phyloP scores from a whole-genome alignment of 2,113 vertebrate species.

The Phalacrocorax carbo region DNA sequence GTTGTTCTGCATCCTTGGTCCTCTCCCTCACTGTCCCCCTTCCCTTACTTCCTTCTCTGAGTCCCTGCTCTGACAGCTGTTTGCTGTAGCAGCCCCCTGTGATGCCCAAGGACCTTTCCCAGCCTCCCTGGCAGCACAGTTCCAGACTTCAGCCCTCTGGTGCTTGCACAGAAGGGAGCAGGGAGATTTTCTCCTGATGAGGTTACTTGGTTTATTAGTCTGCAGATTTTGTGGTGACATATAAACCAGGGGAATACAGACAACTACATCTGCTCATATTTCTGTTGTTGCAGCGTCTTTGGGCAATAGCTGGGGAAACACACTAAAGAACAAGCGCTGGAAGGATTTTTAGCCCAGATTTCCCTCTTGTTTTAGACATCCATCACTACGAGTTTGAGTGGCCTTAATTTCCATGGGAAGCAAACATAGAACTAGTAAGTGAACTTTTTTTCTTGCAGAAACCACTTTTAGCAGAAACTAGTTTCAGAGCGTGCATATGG shows the following conservation, averaged over 20 bases:
- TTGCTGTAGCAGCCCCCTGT: too few relatives aligned
- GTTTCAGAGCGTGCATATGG: background rate
- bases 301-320: background rate
- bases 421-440: background rate
- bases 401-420: background rate
- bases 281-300: background rate
- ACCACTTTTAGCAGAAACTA: background rate
- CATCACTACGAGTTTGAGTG: background rate
- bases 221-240: background rate
- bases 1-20: background rate
- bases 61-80: rapidly evolving
- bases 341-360: background rate
- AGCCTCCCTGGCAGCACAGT: background rate
- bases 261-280: background rate
- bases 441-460: background rate
- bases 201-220: background rate
- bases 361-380: background rate
- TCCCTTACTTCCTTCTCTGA: background rate
- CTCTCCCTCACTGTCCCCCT: rapidly evolving
- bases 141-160: background rate
- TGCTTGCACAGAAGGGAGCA: background rate
- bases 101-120: background rate
- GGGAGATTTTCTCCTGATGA: background rate
- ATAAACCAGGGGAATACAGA: background rate
- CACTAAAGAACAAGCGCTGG: background rate